phyloP scores from a whole-genome alignment of 2,113 vertebrate species.

The Albula goreensis region DNA sequence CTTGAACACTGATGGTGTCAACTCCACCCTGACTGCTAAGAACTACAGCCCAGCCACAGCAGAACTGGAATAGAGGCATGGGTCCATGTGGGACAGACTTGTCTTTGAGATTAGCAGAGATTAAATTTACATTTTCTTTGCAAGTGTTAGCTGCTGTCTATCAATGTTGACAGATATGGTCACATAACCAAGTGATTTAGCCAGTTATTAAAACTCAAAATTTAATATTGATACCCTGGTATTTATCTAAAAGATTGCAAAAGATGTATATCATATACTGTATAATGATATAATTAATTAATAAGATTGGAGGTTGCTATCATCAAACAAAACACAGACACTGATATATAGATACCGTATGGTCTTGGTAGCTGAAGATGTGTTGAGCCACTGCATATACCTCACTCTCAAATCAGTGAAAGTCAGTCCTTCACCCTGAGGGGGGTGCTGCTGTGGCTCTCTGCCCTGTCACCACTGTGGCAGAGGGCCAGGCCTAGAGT shows the following conservation, averaged over 20 bases:
- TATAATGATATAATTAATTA: no score
- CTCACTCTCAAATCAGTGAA: background rate
- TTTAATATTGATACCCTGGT: background rate
- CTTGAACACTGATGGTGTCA: background rate
- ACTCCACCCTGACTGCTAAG: background rate
- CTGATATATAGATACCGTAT: no score
- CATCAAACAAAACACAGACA: no score
- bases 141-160: background rate
- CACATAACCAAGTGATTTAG: background rate
- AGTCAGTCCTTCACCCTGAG: background rate
- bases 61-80: background rate
- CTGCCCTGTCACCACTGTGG: background rate
- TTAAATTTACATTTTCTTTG: constrained; percentile 7
- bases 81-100: constrained; percentile 4
- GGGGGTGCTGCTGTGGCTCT: background rate
- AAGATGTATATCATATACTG: background rate
- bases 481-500: background rate
- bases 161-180: background rate
- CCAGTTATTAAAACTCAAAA: background rate
- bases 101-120: background rate
- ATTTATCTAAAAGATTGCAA: background rate
- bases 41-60: constrained; percentile 12
- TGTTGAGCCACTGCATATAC: background rate
- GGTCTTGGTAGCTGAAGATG: no score
- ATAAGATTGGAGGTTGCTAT: no score